phyloP scores from a whole-genome alignment of 2,888 invertebrate genomes.

The Uloborus plumipes region DNA sequence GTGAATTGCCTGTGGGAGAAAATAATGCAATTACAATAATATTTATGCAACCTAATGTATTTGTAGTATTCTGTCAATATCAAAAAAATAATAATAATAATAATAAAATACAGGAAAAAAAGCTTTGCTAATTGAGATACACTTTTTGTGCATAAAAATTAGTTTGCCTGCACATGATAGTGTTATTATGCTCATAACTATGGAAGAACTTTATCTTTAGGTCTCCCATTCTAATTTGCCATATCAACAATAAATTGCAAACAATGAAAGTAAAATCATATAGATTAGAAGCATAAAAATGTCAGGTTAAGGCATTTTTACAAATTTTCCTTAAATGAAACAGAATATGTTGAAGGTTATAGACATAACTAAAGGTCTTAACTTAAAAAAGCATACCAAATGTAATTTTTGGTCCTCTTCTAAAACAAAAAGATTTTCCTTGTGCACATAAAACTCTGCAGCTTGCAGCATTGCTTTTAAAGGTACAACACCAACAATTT shows the following conservation, averaged over 20 bases:
- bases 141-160: background rate
- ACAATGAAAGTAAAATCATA: too few relatives aligned
- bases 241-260: too few relatives aligned
- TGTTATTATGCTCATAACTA: too few relatives aligned
- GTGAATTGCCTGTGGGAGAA: conserved; percentile 72
- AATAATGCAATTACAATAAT: background rate
- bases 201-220: too few relatives aligned
- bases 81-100: too few relatives aligned
- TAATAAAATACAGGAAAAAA: conserved; percentile 38
- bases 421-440: conserved; percentile 74
- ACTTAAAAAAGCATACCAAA: conserved; percentile 70
- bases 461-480: conserved; percentile 73
- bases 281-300: background rate
- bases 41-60: background rate
- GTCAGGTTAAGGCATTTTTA: too few relatives aligned
- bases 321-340: too few relatives aligned
- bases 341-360: too few relatives aligned
- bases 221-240: too few relatives aligned
- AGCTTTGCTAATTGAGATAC: background rate
- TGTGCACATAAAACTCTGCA: conserved; percentile 74
- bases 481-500: conserved; percentile 75
- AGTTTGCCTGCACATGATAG: too few relatives aligned
- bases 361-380: too few relatives aligned
- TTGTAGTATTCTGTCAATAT: background rate
- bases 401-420: conserved; percentile 76